Base-by-base conservation (phyloP, 2,113 vertebrate genomes). In the Laterallus jamaicensis region DNA sequence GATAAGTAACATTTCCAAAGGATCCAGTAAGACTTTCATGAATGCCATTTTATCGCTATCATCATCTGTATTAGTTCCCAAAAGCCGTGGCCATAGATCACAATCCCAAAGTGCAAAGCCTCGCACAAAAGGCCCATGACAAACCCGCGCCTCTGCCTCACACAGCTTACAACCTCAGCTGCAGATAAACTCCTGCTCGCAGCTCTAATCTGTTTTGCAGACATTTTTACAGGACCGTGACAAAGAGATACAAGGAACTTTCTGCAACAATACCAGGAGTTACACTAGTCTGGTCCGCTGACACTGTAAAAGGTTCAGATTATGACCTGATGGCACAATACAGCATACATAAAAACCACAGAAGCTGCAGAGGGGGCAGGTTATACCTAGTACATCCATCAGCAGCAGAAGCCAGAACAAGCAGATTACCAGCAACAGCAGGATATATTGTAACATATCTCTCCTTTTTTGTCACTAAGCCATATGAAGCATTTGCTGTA, bases 401-500 rank as follows among this genome's bases (percentile, higher is more conserved):
- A 76, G 56, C 55, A 52, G 59, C 73, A 74, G 42, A 59, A 42
- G 35, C 66, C 77, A 62, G 28, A 55, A 84, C 47, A 75, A 90
- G 74, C 80, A 90, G 91, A 82, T 89, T 60, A 75, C 49, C n/a
- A 20, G 17, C 60, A 58, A 32, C 37, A 74, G 90, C 80, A 70
- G 69, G 66, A 24, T 37, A 5, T 49, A 50, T n/a, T 86, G 69
- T 37, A 52, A 90, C 37, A 25, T 55, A 87, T 84, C 83, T 84
- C 62, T 79, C 50, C 35, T 66, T 76, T 86, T 35, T 90, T 73
- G 80, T 71, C 92, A 52, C 94, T 90, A 83, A 96, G 93, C 92
- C 88, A 22, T 24, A 60, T 2, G 82, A 91, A 86, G 88, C 64
- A 42, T 79, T 79, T 78, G 88, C 79, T 35, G 42, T 12, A 69